Evolutionary conservation across 2,888 invertebrate genomes (phyloP).

Genomic region (Trypoxylon attenuatum): DNA sequence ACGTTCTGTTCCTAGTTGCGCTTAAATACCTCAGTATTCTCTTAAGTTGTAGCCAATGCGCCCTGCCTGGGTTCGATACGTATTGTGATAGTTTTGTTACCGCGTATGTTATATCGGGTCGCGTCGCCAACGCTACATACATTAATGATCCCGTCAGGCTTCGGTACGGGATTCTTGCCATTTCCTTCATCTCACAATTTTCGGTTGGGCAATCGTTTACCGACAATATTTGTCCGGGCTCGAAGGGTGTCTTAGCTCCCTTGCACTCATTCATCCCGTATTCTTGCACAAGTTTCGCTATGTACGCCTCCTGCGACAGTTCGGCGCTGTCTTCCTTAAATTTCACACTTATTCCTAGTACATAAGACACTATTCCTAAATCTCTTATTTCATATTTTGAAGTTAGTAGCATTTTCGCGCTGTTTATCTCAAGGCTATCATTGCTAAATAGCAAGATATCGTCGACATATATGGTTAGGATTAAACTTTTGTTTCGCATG

Average conservation of each 20-base stretch:
- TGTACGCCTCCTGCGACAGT: conserved; percentile 7
- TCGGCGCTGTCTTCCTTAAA: neutral
- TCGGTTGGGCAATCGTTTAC: neutral
- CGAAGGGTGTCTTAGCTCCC: neutral
- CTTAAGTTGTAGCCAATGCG: conserved; percentile 12
- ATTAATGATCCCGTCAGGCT: conserved; percentile 7
- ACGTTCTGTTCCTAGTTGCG: neutral
- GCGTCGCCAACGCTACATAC: conserved; percentile 3
- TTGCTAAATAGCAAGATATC: conserved; percentile 7
- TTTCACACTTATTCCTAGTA: conserved; percentile 13
- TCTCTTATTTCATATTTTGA: conserved; percentile 16
- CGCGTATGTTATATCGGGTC: conserved; percentile 10
- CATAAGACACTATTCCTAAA: conserved; percentile 16
- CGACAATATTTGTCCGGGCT: neutral
- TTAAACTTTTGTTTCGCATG: neutral
- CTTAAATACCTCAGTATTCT: conserved; percentile 3
- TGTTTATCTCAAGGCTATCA: neutral
- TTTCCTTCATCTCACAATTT: conserved; percentile 1
- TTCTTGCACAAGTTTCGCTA: neutral
- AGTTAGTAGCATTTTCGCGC: neutral
- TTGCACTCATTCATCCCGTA: conserved; percentile 8
- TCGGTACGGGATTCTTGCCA: conserved; percentile 1
- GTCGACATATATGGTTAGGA: conserved; percentile 15
- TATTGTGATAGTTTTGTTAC: conserved; percentile 12
- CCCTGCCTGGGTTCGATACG: neutral